A percentile compares a stretch with the other conserved stretches of the same genome.
phyloP scores from a whole-genome alignment of 2,888 invertebrate genomes.

The Bhutanitis thaidina region DNA sequence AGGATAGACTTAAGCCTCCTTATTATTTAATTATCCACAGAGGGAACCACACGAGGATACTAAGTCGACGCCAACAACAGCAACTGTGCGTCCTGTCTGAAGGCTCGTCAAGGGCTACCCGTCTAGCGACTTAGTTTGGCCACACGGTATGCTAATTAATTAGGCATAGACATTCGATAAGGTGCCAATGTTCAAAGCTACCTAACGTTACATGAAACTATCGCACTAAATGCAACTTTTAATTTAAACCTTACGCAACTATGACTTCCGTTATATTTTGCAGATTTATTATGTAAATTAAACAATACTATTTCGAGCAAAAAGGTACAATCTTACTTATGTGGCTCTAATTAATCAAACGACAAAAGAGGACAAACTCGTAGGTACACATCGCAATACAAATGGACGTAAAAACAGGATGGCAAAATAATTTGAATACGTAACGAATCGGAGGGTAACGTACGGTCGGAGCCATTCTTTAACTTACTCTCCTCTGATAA shows the following conservation, averaged over 20 bases:
- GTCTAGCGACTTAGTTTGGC: slow-evolving; percentile 44
- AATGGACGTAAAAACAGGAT: slow-evolving; percentile 72
- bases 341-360: slow-evolving; percentile 55
- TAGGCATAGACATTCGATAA: slow-evolving; percentile 41
- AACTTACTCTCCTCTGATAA: slow-evolving; percentile 71
- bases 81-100: slow-evolving; percentile 50
- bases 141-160: slow-evolving; percentile 60
- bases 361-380: slow-evolving; percentile 48
- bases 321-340: slow-evolving; percentile 26
- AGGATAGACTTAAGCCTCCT: slow-evolving; percentile 52
- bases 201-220: neutral
- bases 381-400: slow-evolving; percentile 52
- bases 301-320: slow-evolving; percentile 19
- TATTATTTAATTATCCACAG: slow-evolving; percentile 64
- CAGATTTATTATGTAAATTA: neutral
- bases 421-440: slow-evolving; percentile 76
- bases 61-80: slow-evolving; percentile 47
- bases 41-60: slow-evolving; percentile 53
- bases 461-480: slow-evolving; percentile 70
- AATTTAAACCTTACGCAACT: no score
- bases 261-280: no score
- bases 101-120: slow-evolving; percentile 49
- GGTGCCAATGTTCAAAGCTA: neutral
- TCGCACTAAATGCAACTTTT: neutral
- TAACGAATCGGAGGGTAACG: slow-evolving; percentile 75